phyloP scores from a whole-genome alignment of 1,140 invertebrate genomes.

The Olivierus martensii region DNA sequence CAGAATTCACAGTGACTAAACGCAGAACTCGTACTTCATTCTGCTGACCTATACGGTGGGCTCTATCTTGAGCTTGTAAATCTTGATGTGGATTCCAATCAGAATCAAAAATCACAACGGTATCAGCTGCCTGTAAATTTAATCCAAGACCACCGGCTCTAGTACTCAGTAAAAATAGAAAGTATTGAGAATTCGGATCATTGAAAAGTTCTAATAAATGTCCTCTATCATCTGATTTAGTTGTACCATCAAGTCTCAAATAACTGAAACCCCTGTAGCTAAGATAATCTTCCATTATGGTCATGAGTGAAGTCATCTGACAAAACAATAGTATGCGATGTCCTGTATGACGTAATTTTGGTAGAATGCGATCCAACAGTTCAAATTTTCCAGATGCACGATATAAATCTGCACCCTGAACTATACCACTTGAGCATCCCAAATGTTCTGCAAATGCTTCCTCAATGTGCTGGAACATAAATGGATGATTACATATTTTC shows the following conservation, averaged over 20 bases:
- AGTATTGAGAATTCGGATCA: constrained; percentile 73
- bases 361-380: constrained; percentile 90
- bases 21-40: constrained; percentile 93
- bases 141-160: constrained; percentile 92
- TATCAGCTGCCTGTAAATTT: constrained; percentile 95
- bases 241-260: constrained; percentile 76
- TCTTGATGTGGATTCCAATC: constrained; percentile 99
- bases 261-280: constrained; percentile 56
- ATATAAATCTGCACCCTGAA: constrained; percentile 73
- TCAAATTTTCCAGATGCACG: constrained; percentile 97
- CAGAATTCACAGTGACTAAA: constrained; percentile 95
- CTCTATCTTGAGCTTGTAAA: constrained; percentile 95
- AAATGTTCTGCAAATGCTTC: constrained; percentile 89
- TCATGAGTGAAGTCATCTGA: constrained; percentile 99
- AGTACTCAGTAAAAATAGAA: constrained; percentile 90
- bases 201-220: constrained; percentile 87
- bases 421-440: constrained; percentile 43
- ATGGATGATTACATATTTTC: constrained; percentile 98
- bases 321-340: constrained; percentile 95
- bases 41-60: constrained; percentile 96
- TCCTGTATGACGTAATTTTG: constrained; percentile 77
- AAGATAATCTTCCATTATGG: constrained; percentile 96
- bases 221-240: constrained; percentile 94
- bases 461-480: constrained; percentile 98
- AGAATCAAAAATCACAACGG: constrained; percentile 97